These are phyloP conservation scores for Panurus biarmicus DNA, from an alignment of 2,113 vertebrate species.

Conservation along the genomic window DNA sequence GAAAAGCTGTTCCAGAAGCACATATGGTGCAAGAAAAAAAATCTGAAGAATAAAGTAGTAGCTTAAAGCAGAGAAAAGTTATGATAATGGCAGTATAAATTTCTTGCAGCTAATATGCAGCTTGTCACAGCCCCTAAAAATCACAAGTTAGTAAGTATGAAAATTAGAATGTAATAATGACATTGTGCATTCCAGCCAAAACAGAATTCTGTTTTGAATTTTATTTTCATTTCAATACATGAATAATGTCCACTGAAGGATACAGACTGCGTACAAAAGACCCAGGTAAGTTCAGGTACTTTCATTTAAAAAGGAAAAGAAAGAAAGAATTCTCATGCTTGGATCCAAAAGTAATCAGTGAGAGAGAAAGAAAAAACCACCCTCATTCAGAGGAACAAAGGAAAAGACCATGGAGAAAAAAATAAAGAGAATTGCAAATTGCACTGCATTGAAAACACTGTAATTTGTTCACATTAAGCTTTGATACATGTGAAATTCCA, in stretches of 20 bases:
- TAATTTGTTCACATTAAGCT: neutral
- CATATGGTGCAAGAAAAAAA: neutral
- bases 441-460: neutral
- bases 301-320: neutral
- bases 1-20: neutral
- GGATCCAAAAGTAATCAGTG: neutral
- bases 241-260: neutral
- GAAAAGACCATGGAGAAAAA: neutral
- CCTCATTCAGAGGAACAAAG: neutral
- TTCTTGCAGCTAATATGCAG: constrained; percentile 17
- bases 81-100: neutral
- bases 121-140: constrained; percentile 48
- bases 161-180: neutral
- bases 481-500: neutral
- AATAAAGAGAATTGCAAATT: neutral
- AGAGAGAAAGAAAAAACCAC: neutral
- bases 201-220: neutral
- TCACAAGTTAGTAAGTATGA: neutral
- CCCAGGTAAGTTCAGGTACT: neutral
- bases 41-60: neutral
- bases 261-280: neutral
- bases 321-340: neutral
- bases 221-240: constrained; percentile 31
- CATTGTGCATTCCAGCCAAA: neutral
- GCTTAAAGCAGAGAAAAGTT: neutral